phyloP scores from a whole-genome alignment of 2,797 vertebrate genomes.

The Lophius americanus region DNA sequence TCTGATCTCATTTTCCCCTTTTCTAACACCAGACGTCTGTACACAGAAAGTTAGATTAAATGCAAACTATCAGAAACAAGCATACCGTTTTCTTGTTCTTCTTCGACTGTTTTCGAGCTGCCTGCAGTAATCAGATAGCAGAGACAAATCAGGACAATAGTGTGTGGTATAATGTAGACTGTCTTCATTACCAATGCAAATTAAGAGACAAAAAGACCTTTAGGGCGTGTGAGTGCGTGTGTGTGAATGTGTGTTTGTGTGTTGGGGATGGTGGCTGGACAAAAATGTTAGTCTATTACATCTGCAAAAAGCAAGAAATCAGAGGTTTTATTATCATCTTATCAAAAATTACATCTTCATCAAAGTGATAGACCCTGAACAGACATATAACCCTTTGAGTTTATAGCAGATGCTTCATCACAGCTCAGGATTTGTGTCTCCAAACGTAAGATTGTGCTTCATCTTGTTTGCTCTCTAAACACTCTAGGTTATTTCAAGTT shows the following conservation, averaged over 20 bases:
- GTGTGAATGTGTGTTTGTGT: slow-evolving; percentile 15
- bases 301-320: slow-evolving; percentile 59
- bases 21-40: too few species aligned
- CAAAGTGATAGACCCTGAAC: slow-evolving; percentile 60
- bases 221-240: slow-evolving; percentile 24
- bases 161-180: background rate
- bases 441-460: background rate
- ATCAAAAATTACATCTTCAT: slow-evolving; percentile 59
- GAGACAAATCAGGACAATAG: slow-evolving; percentile 78
- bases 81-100: slow-evolving; percentile 96
- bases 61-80: background rate
- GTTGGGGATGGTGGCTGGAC: slow-evolving; percentile 36
- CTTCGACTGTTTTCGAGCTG: slow-evolving; percentile 97
- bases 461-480: background rate
- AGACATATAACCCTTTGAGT: slow-evolving; percentile 28
- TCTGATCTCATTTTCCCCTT: too few species aligned
- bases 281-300: slow-evolving; percentile 59
- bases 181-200: slow-evolving; percentile 52
- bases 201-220: slow-evolving; percentile 48
- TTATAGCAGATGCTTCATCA: slow-evolving; percentile 23
- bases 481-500: background rate
- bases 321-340: slow-evolving; percentile 34
- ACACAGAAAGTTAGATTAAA: too few species aligned
- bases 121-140: slow-evolving; percentile 88
- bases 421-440: slow-evolving; percentile 14